Evolutionary conservation across 2,113 vertebrate genomes (phyloP), one percentile per base, ranked within the genome.

Genomic region (Bombycilla garrulus): DNA sequence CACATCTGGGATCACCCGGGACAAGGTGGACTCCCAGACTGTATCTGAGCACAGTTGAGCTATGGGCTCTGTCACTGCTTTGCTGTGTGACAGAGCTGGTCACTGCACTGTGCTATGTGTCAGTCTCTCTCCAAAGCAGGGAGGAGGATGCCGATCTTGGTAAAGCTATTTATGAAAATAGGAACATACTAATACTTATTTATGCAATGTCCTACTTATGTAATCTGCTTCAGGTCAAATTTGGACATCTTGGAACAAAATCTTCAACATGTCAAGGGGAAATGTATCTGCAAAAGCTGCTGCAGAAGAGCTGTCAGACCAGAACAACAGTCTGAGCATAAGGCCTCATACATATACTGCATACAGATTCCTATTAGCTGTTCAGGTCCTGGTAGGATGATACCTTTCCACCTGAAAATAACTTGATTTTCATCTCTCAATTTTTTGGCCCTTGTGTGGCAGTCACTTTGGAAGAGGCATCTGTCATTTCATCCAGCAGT

Each of bases 401-500:
- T 78, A 84, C 18, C 4, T 84, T 90, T 87, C 26, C 8, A 2
- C 26, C 45, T 58, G n/a, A 87, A 86, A 92, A 79, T 45, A 4
- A 28, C 70, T 93, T 72, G 80, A 42, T 84, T 92, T 93, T 92
- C 36, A 29, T 76, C 44, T 62, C 62, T 50, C 56, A 67, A 2
- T 64, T 62, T 71, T 87, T 66, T 92, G 92, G 57, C 86, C 60
- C 19, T 73, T 73, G 20, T 11, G 45, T 73, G 50, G 42, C 85
- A 73, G 64, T 85, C 80, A 58, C 38, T 89, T 91, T 67, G 65
- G 53, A 95, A 81, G 40, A 61, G 61, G n/a, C 73, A 87, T 86
- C 91, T 97, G 92, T 91, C 65, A 38, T 76, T 85, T 92, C 66
- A 45, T 89, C 45, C 77, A 89, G 81, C 70, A 79, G 81, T 69